These are phyloP conservation scores for Aphis craccivora DNA, from an alignment of 1,140 invertebrate genomes.

Conservation along the genomic window DNA sequence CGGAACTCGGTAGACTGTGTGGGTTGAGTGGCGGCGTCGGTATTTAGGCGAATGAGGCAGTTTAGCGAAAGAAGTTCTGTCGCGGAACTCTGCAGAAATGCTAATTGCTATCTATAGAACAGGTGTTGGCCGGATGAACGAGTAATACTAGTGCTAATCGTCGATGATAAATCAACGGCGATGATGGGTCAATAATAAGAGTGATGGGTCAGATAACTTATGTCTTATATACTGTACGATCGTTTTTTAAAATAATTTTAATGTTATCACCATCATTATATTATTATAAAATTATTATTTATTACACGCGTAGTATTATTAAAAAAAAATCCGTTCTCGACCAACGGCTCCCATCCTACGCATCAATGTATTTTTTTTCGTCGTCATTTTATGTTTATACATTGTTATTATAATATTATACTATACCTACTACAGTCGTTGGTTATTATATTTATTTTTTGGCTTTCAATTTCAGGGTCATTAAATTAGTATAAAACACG, in stretches of 20 bases:
- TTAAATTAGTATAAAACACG: neutral
- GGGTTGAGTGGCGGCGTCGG: neutral
- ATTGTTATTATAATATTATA: neutral
- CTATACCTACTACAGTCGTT: neutral
- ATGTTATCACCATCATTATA: neutral
- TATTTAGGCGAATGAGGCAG: neutral
- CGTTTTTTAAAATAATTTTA: neutral
- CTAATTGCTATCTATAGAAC: neutral
- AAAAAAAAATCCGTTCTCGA: neutral
- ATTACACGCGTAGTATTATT: neutral
- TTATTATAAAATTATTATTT: neutral
- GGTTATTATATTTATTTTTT: constrained; percentile 2
- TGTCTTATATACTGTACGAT: neutral
- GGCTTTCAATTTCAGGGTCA: constrained; percentile 1
- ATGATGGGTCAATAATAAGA: neutral
- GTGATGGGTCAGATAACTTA: neutral
- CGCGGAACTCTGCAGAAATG: neutral
- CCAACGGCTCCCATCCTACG: neutral
- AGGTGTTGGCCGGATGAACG: neutral
- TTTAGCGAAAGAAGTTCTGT: neutral
- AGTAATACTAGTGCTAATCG: neutral
- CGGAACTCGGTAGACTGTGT: neutral
- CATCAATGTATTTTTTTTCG: neutral
- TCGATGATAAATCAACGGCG: neutral
- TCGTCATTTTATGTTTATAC: too few species aligned